phyloP scores from a whole-genome alignment of 2,113 vertebrate species.

The Astatoreochromis straeleni region DNA sequence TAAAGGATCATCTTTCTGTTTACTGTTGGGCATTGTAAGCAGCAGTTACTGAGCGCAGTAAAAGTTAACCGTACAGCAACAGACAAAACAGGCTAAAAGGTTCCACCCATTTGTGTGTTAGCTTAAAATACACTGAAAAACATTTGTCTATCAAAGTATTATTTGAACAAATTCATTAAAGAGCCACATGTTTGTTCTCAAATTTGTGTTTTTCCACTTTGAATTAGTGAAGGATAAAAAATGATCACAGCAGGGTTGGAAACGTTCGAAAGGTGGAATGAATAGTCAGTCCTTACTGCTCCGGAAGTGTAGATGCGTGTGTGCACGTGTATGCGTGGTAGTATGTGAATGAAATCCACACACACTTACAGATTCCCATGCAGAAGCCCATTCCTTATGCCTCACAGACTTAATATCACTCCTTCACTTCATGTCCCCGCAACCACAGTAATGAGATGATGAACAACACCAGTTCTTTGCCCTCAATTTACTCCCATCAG shows the following conservation, averaged over 20 bases:
- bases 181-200: not conserved
- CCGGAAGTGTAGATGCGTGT: not conserved
- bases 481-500: constrained; percentile 51
- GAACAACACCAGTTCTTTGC: constrained; percentile 48
- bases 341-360: not conserved
- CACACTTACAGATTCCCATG: not conserved
- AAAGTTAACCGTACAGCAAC: not conserved
- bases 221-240: not conserved
- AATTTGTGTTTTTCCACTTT: not conserved
- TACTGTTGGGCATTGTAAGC: not conserved
- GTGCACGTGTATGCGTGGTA: not conserved
- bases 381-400: not conserved
- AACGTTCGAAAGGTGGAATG: not conserved
- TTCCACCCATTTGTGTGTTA: not conserved
- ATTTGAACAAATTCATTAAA: not conserved
- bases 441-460: constrained; percentile 40
- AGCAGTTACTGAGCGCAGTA: not conserved
- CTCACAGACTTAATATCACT: not conserved
- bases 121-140: not conserved
- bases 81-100: not conserved
- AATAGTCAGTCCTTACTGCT: not conserved
- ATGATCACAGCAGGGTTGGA: not conserved
- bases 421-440: not conserved
- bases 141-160: not conserved
- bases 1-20: not conserved